Conservation (phyloP, 2,888 invertebrate genomes). For the Drosophila lutescens region DNA sequence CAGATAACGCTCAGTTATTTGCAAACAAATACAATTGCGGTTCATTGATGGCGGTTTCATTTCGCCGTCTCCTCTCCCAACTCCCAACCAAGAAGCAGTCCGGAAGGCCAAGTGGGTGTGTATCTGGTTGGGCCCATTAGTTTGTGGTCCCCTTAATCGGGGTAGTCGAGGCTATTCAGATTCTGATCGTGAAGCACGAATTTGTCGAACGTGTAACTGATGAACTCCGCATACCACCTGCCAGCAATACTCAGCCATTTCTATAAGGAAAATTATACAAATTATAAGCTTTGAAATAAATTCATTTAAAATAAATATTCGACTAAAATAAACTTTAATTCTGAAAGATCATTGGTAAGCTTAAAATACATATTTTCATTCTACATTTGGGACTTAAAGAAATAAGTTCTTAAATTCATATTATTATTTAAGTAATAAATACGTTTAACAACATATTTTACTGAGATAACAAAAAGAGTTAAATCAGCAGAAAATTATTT, state of each 20-base stretch:
- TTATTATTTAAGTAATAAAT: too few relatives aligned
- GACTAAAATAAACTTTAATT: too few relatives aligned
- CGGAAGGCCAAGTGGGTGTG: constrained; percentile 12
- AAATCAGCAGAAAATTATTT: too few relatives aligned
- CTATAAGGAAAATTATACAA: neutral
- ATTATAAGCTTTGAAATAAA: too few relatives aligned
- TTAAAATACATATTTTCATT: too few relatives aligned
- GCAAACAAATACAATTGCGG: constrained; percentile 80
- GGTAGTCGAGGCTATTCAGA: constrained; percentile 12
- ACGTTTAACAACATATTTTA: too few relatives aligned
- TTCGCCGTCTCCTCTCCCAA: constrained; percentile 21
- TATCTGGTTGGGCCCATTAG: constrained; percentile 49
- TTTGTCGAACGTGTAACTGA: constrained; percentile 36
- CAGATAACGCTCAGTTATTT: constrained; percentile 79
- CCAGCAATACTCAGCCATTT: constrained; percentile 38
- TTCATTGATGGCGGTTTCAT: constrained; percentile 77
- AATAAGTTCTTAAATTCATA: too few relatives aligned
- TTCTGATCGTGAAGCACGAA: constrained; percentile 21
- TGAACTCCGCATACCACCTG: constrained; percentile 48
- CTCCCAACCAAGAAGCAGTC: constrained; percentile 2
- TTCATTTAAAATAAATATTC: too few relatives aligned
- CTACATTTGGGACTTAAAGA: too few relatives aligned
- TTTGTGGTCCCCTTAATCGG: constrained; percentile 40
- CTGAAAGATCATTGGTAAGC: too few relatives aligned
- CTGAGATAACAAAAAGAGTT: too few relatives aligned